A percentile compares a stretch with the other conserved stretches of the same genome.
These are phyloP conservation scores for Amphilophus citrinellus DNA, from an alignment of 2,113 vertebrate genomes.

Conservation along the genomic window DNA sequence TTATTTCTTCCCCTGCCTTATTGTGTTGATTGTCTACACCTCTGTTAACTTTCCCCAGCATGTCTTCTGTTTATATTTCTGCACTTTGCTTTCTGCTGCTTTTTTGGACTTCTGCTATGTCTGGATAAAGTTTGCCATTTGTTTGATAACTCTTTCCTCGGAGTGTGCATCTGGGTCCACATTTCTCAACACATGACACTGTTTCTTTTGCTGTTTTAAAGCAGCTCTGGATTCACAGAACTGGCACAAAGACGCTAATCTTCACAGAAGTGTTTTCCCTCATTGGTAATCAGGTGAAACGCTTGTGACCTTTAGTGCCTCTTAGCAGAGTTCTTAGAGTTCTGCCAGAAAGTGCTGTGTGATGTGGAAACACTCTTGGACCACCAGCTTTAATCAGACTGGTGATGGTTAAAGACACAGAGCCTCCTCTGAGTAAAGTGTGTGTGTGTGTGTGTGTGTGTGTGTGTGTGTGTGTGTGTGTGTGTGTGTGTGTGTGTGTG, in stretches of 20 bases:
- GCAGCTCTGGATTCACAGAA: constrained; percentile 19
- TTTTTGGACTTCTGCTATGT: too few species aligned
- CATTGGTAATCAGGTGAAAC: constrained; percentile 39
- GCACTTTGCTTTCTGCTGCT: too few species aligned
- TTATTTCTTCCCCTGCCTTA: too few species aligned
- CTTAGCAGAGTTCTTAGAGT: constrained; percentile 6
- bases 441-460: constrained; percentile 6
- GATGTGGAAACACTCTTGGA: constrained; percentile 54
- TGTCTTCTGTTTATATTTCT: too few species aligned
- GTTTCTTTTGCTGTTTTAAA: neutral
- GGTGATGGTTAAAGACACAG: constrained; percentile 60
- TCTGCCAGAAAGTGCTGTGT: constrained; percentile 38
- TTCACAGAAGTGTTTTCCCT: constrained; percentile 34
- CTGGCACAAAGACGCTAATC: constrained; percentile 31
- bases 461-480: constrained; percentile 17
- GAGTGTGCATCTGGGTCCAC: too few species aligned
- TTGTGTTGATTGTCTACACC: too few species aligned
- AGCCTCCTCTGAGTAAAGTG: constrained; percentile 42
- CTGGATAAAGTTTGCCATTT: too few species aligned
- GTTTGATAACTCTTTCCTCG: too few species aligned
- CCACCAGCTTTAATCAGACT: constrained; percentile 52
- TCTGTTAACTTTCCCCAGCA: too few species aligned
- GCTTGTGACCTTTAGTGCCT: constrained; percentile 38
- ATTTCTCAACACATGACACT: too few species aligned
- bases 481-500: constrained; percentile 8